These are phyloP conservation scores for Aelia acuminata DNA, from an alignment of 2,888 invertebrate genomes.

Conservation along the genomic window DNA sequence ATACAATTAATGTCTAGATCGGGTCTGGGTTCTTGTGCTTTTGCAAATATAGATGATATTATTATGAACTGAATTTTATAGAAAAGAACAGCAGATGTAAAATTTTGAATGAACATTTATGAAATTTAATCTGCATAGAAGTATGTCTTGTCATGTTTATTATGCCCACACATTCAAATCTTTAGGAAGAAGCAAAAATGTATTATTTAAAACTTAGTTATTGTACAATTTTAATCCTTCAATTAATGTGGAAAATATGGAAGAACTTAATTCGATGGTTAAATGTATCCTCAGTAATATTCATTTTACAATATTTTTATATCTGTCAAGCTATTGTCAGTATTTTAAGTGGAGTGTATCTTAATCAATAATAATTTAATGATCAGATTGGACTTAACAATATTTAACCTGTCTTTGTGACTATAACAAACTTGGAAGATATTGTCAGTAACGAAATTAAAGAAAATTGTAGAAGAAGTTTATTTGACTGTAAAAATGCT, in stretches of 20 bases:
- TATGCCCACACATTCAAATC: background rate
- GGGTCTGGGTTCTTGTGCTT: slow-evolving; percentile 94
- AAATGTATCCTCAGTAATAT: background rate
- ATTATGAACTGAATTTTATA: slow-evolving; percentile 23
- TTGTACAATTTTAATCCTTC: background rate
- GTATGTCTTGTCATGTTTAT: background rate
- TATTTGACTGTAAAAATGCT: background rate
- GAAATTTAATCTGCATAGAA: background rate
- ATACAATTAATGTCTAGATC: slow-evolving; percentile 90
- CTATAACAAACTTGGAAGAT: slow-evolving; percentile 6
- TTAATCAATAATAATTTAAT: background rate
- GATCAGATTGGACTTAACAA: background rate
- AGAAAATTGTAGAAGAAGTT: background rate
- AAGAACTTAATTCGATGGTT: background rate
- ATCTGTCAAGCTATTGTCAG: background rate
- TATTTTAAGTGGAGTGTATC: background rate
- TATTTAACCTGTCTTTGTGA: slow-evolving; percentile 22
- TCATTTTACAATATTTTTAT: background rate
- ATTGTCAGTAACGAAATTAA: background rate
- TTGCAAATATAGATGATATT: slow-evolving; percentile 87
- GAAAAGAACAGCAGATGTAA: background rate
- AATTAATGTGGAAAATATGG: background rate
- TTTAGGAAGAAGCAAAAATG: background rate
- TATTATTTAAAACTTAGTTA: background rate
- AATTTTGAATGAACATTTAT: background rate